Evolutionary conservation across 1,140 invertebrate genomes (phyloP).

Genomic region (Sycophaga agraensis): DNA sequence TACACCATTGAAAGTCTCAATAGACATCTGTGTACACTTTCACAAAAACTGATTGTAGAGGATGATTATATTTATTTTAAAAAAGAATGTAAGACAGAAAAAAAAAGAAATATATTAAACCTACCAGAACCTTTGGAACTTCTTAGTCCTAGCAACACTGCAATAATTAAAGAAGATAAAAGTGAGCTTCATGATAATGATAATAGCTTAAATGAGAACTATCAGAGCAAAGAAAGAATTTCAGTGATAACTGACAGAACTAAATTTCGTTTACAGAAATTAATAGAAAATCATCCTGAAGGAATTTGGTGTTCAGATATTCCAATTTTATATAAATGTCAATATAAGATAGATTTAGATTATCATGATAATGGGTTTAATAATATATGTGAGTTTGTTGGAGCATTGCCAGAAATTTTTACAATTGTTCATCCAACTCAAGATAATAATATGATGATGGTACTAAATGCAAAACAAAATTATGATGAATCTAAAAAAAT

Average conservation of each 20-base stretch:
- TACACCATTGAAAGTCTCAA: not conserved
- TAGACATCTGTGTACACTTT: slow-evolving; percentile 30
- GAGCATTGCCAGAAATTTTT: slow-evolving; percentile 47
- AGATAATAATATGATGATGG: slow-evolving; percentile 35
- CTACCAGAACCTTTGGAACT: not conserved
- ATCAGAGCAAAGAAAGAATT: no score
- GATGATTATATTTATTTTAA: slow-evolving; percentile 32
- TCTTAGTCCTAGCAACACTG: not conserved
- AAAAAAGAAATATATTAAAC: not conserved
- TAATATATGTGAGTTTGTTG: slow-evolving; percentile 42
- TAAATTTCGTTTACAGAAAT: slow-evolving; percentile 40
- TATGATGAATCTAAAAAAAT: not conserved
- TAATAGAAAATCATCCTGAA: slow-evolving; percentile 42
- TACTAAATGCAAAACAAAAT: slow-evolving; percentile 38
- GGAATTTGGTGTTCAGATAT: slow-evolving; percentile 51
- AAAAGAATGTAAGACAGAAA: not conserved
- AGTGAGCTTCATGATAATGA: not conserved
- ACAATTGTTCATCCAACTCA: slow-evolving; percentile 29
- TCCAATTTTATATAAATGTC: slow-evolving; percentile 39
- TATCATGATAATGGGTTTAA: slow-evolving; percentile 45
- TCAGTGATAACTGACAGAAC: slow-evolving; percentile 35
- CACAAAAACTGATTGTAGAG: slow-evolving; percentile 28
- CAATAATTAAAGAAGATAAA: no score
- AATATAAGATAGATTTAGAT: slow-evolving; percentile 42
- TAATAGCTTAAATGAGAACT: not conserved